Base-by-base conservation (phyloP, 1,140 invertebrate genomes). In the Heterodera schachtii region DNA sequence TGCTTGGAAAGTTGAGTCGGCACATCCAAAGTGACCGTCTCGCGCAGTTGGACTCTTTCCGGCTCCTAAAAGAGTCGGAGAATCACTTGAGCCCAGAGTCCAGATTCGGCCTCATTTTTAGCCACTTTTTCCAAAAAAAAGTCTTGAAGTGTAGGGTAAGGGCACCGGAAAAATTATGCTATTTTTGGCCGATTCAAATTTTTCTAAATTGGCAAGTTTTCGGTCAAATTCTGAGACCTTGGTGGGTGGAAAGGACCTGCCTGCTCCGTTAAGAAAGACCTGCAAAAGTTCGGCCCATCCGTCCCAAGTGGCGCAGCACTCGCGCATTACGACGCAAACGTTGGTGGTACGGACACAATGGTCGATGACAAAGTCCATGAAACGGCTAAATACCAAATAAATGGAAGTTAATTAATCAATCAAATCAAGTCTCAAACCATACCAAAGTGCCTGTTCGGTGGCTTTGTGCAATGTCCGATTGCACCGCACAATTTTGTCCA, bases 371-470 rank as follows among this genome's bases (percentile, higher is more conserved):
- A 64, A 79, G 66, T 87, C 71, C 74, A 86, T 87, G 44, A 84
- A 86, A 57, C 81, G 84, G 46, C 85, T 86, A 49, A 83, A 86
- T 75, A 31, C n/a, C 11, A 79, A 79, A 44, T 16, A 31, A 79
- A 79, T 47, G 76, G 31, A 31, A 31, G n/a, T 31, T 0, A 31
- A 31, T 31, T 31, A 31, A 31, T 0, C 31, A 31, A 31, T 31
- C 31, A 31, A 31, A 31, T 31, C 31, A 73, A 78, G 81, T 31
- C 49, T 73, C 46, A n/a, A 19, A 31, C 31, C 31, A 31, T 0
- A 86, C 85, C 86, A 86, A 8, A 86, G 64, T 11, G 85, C 75
- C 43, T 74, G 64, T 73, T 86, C 85, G 6, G 85, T 86, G 64
- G 85, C 85, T 4, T 43, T n/a, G 67, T 84, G 79, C 60, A 86